phyloP scores from a whole-genome alignment of 2,113 vertebrate species.

The Ochotona princeps region DNA sequence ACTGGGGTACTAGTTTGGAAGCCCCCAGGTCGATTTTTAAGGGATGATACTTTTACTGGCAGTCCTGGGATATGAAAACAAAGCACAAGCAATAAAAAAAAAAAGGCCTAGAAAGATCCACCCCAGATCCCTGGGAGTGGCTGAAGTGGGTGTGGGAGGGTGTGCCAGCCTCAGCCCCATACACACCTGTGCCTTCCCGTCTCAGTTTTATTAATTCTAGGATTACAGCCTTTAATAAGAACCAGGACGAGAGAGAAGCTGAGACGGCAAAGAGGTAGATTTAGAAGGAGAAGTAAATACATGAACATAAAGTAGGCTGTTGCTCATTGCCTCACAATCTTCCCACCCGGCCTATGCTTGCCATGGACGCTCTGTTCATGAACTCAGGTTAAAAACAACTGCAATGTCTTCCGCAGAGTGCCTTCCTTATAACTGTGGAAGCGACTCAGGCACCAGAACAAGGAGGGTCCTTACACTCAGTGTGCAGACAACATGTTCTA shows the following conservation, averaged over 20 bases:
- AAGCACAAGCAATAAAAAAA: neutral
- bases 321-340: neutral
- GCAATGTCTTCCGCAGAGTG: neutral
- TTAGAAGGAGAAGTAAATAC: neutral
- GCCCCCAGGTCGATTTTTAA: neutral
- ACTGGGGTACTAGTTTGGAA: neutral
- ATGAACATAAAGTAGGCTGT: neutral
- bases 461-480: neutral
- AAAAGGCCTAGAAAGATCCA: neutral
- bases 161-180: neutral
- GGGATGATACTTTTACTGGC: neutral
- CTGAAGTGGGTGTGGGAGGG: no score
- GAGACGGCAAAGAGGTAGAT: conserved; percentile 22
- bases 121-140: neutral
- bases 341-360: neutral
- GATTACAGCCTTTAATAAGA: neutral
- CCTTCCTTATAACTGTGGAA: neutral
- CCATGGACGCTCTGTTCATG: no score
- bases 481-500: neutral
- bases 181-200: neutral
- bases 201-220: neutral
- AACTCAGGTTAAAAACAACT: neutral
- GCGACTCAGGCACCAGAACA: neutral
- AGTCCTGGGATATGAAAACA: neutral
- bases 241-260: neutral